Percentiles rank a stretch among this genome's conserved stretches.
Conservation (phyloP, 2,113 vertebrate species). For the Aspiorhynchus laticeps region DNA sequence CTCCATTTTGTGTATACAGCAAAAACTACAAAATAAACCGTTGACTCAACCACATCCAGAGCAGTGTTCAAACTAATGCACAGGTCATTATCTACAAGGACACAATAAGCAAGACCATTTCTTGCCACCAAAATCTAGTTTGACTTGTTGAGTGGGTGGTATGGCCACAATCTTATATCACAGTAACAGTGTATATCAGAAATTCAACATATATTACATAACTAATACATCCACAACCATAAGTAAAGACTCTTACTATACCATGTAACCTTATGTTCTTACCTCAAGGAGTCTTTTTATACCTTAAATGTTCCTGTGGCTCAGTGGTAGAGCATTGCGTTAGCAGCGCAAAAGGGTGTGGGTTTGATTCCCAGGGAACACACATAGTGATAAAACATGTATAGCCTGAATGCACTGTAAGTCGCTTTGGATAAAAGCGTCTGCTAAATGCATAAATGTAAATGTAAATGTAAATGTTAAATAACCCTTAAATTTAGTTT, state of each 20-base stretch:
- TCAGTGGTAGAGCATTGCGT: no score
- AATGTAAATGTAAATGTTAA: no score
- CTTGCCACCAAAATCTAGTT: not conserved
- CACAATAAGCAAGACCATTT: not conserved
- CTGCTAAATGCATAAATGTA: no score
- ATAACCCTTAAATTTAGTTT: not conserved
- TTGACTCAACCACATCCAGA: conserved; percentile 11
- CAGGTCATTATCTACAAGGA: not conserved
- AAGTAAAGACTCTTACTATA: not conserved
- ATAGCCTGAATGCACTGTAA: no score
- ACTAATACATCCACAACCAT: not conserved
- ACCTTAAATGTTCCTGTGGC: no score
- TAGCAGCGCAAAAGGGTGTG: no score
- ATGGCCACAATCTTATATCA: not conserved
- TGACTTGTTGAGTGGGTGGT: not conserved
- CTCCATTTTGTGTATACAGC: not conserved
- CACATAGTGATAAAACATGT: no score
- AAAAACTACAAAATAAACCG: not conserved
- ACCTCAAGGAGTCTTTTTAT: not conserved
- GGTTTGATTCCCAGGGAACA: no score
- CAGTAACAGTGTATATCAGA: not conserved
- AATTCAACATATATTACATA: not conserved
- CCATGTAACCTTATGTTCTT: not conserved
- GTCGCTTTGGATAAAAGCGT: no score
- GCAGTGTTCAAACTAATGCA: not conserved